Evolutionary conservation across 2,797 vertebrate genomes (phyloP), one percentile per base, ranked within the genome.

Genomic region (Spheniscus humboldti): DNA sequence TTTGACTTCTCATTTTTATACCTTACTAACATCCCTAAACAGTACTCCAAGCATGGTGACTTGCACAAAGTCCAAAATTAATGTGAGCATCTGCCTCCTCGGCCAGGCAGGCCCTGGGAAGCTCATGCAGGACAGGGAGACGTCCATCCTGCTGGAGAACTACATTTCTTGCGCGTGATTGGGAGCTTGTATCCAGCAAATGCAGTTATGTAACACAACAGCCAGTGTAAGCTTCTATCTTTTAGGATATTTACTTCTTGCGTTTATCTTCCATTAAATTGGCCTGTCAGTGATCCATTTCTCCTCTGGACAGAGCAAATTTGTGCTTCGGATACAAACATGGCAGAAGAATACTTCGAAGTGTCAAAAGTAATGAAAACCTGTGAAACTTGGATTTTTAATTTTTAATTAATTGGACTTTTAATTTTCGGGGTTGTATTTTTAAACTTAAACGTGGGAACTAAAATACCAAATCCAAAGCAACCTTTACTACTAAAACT

Each of bases 391-490:
- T 35, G 37, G 23, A 78, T 30, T 83, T 72, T 64, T 60, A 9
- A 27, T 30, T 88, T 71, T 72, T 48, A 73, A 77, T 86, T 88
- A 71, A 67, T 6, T 62, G 30, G n/a, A 66, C 18, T 90, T 87
- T 48, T 39, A 75, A 83, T 71, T 90, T 25, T 50, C 4, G 14
- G 7, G 16, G 14, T n/a, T 88, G n/a, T 52, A 75, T 76, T 91
- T 89, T 81, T 75, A 80, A 83, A 85, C 15, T 66, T 84, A 78
- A 78, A 72, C 12, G 25, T 13, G 11, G 50, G 19, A 86, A 91
- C n/a, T 78, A 63, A 95, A 90, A 63, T 33, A 75, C 28, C 31
- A 69, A 90, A 92, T 71, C 39, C 69, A 84, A 90, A 91, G 39
- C 59, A 91, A 88, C 7, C 12, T 80, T 77, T 74, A 33, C 10